These are phyloP conservation scores for Theocolax elegans DNA, from an alignment of 1,140 invertebrate species.

Conservation along the genomic window DNA sequence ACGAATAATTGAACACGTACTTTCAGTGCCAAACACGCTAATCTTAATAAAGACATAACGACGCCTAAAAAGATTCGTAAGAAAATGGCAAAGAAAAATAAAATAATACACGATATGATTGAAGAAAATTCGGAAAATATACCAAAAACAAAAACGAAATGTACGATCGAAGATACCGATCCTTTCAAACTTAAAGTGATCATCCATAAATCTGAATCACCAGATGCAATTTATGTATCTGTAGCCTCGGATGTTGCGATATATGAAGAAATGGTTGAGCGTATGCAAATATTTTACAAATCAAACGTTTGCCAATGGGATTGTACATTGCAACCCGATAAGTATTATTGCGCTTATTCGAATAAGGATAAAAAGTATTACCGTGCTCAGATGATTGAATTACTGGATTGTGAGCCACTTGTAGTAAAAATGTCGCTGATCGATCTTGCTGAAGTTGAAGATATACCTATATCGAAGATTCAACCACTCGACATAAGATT, in stretches of 20 bases:
- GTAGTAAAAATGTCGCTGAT: conserved; percentile 43
- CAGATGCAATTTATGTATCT: conserved; percentile 68
- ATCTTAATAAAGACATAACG: neutral
- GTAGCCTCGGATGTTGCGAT: conserved; percentile 57
- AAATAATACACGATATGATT: neutral
- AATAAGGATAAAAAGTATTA: conserved; percentile 66
- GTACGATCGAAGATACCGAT: conserved; percentile 59
- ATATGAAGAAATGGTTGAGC: conserved; percentile 58
- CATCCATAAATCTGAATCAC: conserved; percentile 65
- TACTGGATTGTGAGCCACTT: neutral
- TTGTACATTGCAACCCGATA: neutral
- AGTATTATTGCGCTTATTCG: conserved; percentile 49
- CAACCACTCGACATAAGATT: conserved; percentile 63
- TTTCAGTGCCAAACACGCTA: neutral
- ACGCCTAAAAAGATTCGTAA: conserved; percentile 4
- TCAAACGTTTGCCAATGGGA: conserved; percentile 33
- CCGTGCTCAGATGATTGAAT: conserved; percentile 65
- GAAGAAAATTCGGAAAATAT: conserved; percentile 35
- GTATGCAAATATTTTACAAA: conserved; percentile 68
- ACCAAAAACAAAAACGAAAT: neutral
- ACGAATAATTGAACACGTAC: no score
- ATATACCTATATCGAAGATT: conserved; percentile 58
- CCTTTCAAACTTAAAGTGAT: conserved; percentile 66
- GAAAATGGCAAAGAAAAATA: neutral
- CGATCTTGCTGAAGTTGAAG: conserved; percentile 68